Conservation (phyloP, 2,797 vertebrate genomes). For the Hafferia zeledoni region DNA sequence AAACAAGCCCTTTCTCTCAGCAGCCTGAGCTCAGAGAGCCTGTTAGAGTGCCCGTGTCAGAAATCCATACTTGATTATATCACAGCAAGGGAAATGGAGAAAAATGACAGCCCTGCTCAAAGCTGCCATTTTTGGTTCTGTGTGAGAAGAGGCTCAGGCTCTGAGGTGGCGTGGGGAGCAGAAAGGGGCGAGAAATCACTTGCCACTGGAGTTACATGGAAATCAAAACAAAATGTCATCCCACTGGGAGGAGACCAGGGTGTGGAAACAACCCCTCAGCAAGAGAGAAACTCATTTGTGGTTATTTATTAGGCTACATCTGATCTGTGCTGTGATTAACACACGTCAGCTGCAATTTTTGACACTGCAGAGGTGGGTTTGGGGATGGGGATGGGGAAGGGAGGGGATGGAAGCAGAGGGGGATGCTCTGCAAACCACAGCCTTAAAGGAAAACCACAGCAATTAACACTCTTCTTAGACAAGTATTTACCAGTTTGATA, state of each 20-base stretch:
- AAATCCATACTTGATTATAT: conserved; percentile 87
- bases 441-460: not conserved
- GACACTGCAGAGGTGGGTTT: not conserved
- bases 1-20: not conserved
- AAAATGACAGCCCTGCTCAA: conserved; percentile 76
- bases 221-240: conserved; percentile 61
- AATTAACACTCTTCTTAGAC: not conserved
- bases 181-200: conserved; percentile 24
- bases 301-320: conserved; percentile 35
- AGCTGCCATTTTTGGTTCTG: conserved; percentile 75
- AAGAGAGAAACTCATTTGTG: conserved; percentile 29
- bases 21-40: conserved; percentile 73
- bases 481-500: conserved; percentile 5
- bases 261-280: not conserved
- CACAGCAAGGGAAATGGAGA: conserved; percentile 81
- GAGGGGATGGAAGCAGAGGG: not conserved
- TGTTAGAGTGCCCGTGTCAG: conserved; percentile 72
- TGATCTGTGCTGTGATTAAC: conserved; percentile 28
- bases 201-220: conserved; percentile 20
- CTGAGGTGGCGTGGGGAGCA: not conserved
- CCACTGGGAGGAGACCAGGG: not conserved
- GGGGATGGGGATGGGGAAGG: not conserved
- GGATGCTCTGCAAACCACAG: not conserved
- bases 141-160: conserved; percentile 58
- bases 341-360: conserved; percentile 3